A percentile compares a stretch with the other conserved stretches of the same genome.
Evolutionary conservation across 2,113 vertebrate species (phyloP).

Genomic region (Sorex fumeus): DNA sequence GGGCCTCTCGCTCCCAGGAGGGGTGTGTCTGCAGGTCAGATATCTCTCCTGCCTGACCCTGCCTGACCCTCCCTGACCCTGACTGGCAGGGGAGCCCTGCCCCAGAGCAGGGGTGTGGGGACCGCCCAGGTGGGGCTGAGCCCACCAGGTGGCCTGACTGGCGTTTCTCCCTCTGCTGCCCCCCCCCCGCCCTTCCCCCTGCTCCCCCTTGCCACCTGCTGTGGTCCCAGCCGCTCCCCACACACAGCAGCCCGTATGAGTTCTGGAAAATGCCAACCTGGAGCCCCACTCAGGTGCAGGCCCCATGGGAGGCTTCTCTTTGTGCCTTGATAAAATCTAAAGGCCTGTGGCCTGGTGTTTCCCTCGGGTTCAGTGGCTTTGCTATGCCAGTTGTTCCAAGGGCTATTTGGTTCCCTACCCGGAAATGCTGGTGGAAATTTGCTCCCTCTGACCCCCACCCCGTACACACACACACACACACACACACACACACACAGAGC

Average conservation of each 20-base stretch:
- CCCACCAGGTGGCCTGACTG: background rate
- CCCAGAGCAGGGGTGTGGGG: fast-evolving
- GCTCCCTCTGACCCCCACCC: too few relatives aligned
- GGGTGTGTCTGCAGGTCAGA: background rate
- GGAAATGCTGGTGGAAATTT: background rate
- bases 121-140: background rate
- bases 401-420: background rate
- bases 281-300: constrained; percentile 3
- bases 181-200: too few relatives aligned
- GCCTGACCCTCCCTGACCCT: background rate
- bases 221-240: background rate
- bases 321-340: constrained; percentile 56
- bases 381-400: background rate
- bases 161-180: background rate
- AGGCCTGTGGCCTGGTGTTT: constrained; percentile 38
- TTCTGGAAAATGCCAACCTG: constrained; percentile 65
- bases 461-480: too few relatives aligned
- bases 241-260: background rate
- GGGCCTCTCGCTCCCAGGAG: background rate
- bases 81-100: too few relatives aligned
- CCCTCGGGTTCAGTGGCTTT: background rate
- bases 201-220: background rate
- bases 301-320: constrained; percentile 54
- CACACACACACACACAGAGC: too few relatives aligned
- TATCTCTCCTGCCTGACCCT: too few relatives aligned